Base-by-base conservation (phyloP, 2,113 vertebrate species). In the Pungitius pungitius region DNA sequence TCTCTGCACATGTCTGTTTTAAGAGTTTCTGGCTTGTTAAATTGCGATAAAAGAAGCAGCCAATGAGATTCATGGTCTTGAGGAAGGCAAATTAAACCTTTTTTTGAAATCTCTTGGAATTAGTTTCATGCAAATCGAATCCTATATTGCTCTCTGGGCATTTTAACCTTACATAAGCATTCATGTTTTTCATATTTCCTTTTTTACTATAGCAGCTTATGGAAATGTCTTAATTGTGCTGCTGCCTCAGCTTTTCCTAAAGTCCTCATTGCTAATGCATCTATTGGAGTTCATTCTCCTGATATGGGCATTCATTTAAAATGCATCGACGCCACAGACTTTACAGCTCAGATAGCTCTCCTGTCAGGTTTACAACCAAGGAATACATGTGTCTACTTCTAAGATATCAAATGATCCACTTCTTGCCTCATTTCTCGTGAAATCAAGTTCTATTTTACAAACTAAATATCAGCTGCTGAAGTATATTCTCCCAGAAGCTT, bases 241-340 rank as follows among this genome's bases (percentile, higher is more conserved):
- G 70, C 78, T 59, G 63, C 82, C 60, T 74, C 70, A 72, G 77
- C 61, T 69, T 54, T 80, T 77, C 60, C 63, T 57, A 52, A 59
- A 67, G 71, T 73, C 40, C 39, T 70, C 56, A 52, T 30, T 37
- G 60, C 1, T 27, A 33, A 43, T 72, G 42, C 58, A 71, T 30
- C 35, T 67, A 26, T 61, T 77, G 12, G 1, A 9, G 17, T 17
- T 54, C 33, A 68, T 37, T 10, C 43, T 37, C 30, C 33, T 54
- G 51, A 63, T 52, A 6, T 12, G 60, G 49, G 58, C 45, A 18
- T 37, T 26, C 2, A 42, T 51, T 61, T 12, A 18, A 49, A 72
- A 57, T 39, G 26, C 8, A 57, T 57, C 55, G n/a, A n/a, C n/a
- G n/a, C n/a, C n/a, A n/a, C n/a, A 17, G 35, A 60, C 6, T 27